Evolutionary conservation across 2,113 vertebrate genomes (phyloP), one percentile per base, ranked within the genome.

Genomic region (Capreolus pygargus): DNA sequence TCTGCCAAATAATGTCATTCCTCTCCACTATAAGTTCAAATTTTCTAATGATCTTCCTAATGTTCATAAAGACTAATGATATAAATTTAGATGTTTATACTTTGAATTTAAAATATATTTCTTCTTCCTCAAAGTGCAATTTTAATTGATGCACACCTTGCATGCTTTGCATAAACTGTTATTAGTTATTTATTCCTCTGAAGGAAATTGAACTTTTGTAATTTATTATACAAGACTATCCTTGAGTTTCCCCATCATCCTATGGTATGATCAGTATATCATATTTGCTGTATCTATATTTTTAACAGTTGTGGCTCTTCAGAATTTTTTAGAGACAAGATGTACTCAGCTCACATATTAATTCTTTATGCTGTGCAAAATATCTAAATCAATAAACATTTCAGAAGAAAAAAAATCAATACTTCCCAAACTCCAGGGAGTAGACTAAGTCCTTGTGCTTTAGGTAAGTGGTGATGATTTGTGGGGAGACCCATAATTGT

Each of bases 311-410:
- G 79, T 97, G 93, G 89, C 45, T 97, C 97, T 96, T 97, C 87
- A 94, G 47, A 95, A 95, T 87, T 57, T 94, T 94, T 97, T 94
- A 94, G 90, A 98, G 82, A 81, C 78, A 97, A 98, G 89, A 96
- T 45, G 76, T 91, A 96, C 12, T 86, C 95, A 98, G 89, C 47
- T 85, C 83, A 92, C 61, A 98, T 43, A 96, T 97, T 97, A 98
- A 96, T 97, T 91, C 15, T 98, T 97, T 97, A 96, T 95, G 91
- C 54, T 96, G 86, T 86, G 30, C 83, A 97, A 98, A 86, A 98
- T 95, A 81, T 90, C 98, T 97, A 98, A 98, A 99, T 98, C 98
- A 98, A 99, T 99, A 98, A 98, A 95, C 88, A 98, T 97, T 98
- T 98, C 86, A 95, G 78, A 78, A 60, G 95, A 89, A 98, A 95